Base-by-base conservation (phyloP, 2,113 vertebrate genomes). In the Cisticola juncidis region DNA sequence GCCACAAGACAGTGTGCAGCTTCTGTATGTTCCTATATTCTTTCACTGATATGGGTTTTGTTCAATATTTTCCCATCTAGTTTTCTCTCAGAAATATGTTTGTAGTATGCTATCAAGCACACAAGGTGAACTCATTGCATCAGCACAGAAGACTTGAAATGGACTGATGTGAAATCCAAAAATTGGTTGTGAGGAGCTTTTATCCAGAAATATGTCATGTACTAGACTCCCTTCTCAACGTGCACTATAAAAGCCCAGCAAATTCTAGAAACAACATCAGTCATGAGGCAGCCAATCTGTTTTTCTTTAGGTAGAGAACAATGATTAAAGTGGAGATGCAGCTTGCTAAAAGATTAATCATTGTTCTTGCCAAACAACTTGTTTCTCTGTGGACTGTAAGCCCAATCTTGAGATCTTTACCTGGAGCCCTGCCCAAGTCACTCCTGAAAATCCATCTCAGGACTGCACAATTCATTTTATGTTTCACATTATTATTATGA, bases 11-110 rank as follows among this genome's bases (percentile, higher is more conserved):
- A 14, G 3, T 7, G 20, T 25, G 36, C 11, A 51, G 19, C 48
- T 95, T 64, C 25, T 18, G 1, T 65, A 26, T 35, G 6, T 58
- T 25, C 5, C 23, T 9, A 10, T 26, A 25, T 61, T 82, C 47
- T 40, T 28, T 28, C 21, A 22, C n/a, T 26, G 29, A 21, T 54
- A 40, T 0, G 12, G 20, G 29, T 22, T 68, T 68, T 76, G 45
- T 40, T 35, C 28, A 9, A n/a, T 9, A 17, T 45, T 28, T 11
- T 9, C 11, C 20, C 1, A 1, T 17, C 23, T 25, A 6, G 2
- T 29, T 66, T 73, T 44, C 28, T 53, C 36, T 56, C 17, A 47
- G 36, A 40, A 66, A 28, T 15, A 26, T 62, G 8, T 57, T 56
- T 33, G 40, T 48, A 69, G 21, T 12, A 18, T 36, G 23, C 18